Base-by-base conservation (phyloP, 2,888 invertebrate species). In the Ctenicera cuprea region DNA sequence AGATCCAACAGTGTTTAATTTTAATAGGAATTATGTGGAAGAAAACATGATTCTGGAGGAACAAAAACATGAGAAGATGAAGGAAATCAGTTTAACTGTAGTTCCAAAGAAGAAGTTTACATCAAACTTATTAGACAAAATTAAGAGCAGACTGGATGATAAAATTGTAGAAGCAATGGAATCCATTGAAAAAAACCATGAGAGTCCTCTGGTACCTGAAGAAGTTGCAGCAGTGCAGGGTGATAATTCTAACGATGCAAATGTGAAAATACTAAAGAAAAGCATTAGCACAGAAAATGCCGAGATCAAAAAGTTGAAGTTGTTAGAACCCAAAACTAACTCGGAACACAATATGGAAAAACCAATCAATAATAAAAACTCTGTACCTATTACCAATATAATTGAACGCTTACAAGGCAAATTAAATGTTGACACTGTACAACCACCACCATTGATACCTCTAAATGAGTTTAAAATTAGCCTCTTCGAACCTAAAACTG, bases 61-160 rank as follows among this genome's bases (percentile, higher is more conserved):
- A 43, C 88, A 89, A 75, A 85, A 89, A 0, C 84, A 88, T 59
- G 86, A 87, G 67, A 88, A 86, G 73, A 90, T 90, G 89, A 86
- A 88, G 48, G 89, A 89, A 76, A 85, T 90, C 5, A 85, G 83
- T 70, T 82, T 84, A 77, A 81, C 80, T 2, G 80, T 86, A 16
- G 82, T 82, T 48, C 79, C 79, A 3, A 81, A 80, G 16, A 81
- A 86, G 54, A 77, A 74, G 22, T 76, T 76, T 0, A 68, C 75
- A 22, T 77, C 73, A n/a, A 75, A 77, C 61, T 80, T 87, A 0
- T 85, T 85, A 0, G 87, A 87, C 4, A 85, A 75, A 81, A 81
- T 52, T 77, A 81, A 45, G 84, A 85, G 59, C 7, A 71, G 61
- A 18, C 45, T 76, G 41, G 64, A 75, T 33, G 69, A 59, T 48